Percentiles rank a stretch among this genome's conserved stretches.
These are phyloP conservation scores for Polypedilum pembai DNA, from an alignment of 1,140 invertebrate genomes.

Conservation along the genomic window DNA sequence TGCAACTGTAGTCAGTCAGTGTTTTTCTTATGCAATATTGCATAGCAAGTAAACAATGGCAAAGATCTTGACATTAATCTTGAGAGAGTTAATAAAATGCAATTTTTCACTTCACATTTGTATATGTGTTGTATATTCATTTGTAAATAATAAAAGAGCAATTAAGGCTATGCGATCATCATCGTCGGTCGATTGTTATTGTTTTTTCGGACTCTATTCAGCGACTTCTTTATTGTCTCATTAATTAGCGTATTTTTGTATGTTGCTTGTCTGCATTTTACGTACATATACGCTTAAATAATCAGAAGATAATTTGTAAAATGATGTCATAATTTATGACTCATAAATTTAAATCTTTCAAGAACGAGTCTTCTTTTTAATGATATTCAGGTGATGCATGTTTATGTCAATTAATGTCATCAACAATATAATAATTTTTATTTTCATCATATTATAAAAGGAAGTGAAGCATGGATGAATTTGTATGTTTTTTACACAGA, in stretches of 20 bases:
- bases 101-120: background rate
- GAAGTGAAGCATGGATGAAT: no score
- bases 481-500: no score
- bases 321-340: background rate
- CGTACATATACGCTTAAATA: background rate
- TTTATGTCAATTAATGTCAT: background rate
- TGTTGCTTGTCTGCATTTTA: background rate
- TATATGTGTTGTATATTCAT: background rate
- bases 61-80: constrained; percentile 13
- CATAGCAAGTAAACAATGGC: background rate
- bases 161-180: constrained; percentile 2
- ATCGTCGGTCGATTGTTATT: background rate
- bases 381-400: background rate
- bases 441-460: no score
- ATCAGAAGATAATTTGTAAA: background rate
- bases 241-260: background rate
- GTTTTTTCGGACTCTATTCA: background rate
- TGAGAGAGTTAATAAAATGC: constrained; percentile 5
- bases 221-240: background rate
- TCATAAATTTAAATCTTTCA: no score
- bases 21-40: background rate
- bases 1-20: background rate
- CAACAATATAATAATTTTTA: background rate
- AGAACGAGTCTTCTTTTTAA: no score
- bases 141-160: background rate